A percentile compares a stretch with the other conserved stretches of the same genome.
phyloP scores from a whole-genome alignment of 2,797 vertebrate genomes.

The Lacerta bilineata region DNA sequence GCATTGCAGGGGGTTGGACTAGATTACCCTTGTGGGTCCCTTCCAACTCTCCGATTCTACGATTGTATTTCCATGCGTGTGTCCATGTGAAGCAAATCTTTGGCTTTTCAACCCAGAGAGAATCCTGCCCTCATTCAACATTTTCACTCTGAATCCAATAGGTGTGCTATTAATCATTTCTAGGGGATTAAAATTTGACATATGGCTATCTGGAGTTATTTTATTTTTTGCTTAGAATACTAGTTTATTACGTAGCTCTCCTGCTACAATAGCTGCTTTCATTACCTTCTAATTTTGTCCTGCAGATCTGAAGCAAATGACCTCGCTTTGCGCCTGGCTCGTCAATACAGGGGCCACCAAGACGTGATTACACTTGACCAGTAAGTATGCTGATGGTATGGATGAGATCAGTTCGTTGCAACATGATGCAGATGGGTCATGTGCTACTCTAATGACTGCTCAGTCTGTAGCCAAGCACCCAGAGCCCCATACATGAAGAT shows the following conservation, averaged over 20 bases:
- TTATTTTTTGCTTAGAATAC: fast-evolving
- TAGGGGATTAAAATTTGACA: not conserved
- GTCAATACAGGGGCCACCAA: conserved; percentile 89
- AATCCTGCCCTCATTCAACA: conserved; percentile 22
- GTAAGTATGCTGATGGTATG: conserved; percentile 81
- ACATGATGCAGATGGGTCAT: not conserved
- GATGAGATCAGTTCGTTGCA: conserved; percentile 15
- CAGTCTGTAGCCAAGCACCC: not conserved
- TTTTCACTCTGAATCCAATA: conserved; percentile 45
- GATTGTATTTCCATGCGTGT: not conserved
- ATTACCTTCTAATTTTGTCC: conserved; percentile 13
- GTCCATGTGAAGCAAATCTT: conserved; percentile 54
- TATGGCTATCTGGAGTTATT: not conserved
- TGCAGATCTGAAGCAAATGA: conserved; percentile 98
- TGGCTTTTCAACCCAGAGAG: conserved; percentile 63
- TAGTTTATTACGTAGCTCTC: not conserved
- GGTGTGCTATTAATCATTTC: conserved; percentile 43
- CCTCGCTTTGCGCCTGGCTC: conserved; percentile 92
- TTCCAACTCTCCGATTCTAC: no score
- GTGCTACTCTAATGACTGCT: no score
- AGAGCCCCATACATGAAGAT: not conserved
- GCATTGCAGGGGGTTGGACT: no score
- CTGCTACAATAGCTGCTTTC: not conserved
- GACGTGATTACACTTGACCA: conserved; percentile 96
- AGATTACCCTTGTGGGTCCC: no score